Conservation (phyloP, 2,888 invertebrate species). For the Sinotaia quadrata region DNA sequence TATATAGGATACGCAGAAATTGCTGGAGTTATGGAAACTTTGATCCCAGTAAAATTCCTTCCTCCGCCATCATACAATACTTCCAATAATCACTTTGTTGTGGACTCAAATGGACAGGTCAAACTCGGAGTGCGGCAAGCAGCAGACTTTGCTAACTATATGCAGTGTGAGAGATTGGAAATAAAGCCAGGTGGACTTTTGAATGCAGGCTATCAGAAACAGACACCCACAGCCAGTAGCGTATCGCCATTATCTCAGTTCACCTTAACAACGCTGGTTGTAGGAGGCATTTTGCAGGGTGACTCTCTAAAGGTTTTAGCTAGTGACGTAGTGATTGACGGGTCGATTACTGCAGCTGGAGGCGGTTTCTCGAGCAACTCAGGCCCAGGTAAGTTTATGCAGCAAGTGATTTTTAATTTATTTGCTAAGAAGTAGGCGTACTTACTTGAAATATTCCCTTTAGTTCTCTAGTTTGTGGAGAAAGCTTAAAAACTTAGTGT, state of each 20-base stretch:
- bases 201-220: slow-evolving; percentile 41
- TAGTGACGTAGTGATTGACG: slow-evolving; percentile 28
- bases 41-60: slow-evolving; percentile 10
- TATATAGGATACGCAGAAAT: slow-evolving; percentile 19
- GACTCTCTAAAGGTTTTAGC: slow-evolving; percentile 42
- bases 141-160: slow-evolving; percentile 1
- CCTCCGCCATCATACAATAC: background rate
- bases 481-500: no score
- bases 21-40: slow-evolving; percentile 17
- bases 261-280: slow-evolving; percentile 32
- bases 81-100: slow-evolving; percentile 17
- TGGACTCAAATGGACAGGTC: background rate
- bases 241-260: slow-evolving; percentile 38
- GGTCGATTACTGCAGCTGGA: slow-evolving; percentile 42
- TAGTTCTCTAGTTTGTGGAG: no score
- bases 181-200: slow-evolving; percentile 25
- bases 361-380: slow-evolving; percentile 46
- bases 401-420: no score
- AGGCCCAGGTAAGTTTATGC: slow-evolving; percentile 53
- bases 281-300: slow-evolving; percentile 46
- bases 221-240: slow-evolving; percentile 30
- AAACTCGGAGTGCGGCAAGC: slow-evolving; percentile 10
- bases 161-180: slow-evolving; percentile 17
- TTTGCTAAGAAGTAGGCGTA: no score
- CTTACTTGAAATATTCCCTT: no score